Percentiles rank a stretch among this genome's conserved stretches.
phyloP scores from a whole-genome alignment of 2,888 invertebrate species.

The Lissonota sp. region DNA sequence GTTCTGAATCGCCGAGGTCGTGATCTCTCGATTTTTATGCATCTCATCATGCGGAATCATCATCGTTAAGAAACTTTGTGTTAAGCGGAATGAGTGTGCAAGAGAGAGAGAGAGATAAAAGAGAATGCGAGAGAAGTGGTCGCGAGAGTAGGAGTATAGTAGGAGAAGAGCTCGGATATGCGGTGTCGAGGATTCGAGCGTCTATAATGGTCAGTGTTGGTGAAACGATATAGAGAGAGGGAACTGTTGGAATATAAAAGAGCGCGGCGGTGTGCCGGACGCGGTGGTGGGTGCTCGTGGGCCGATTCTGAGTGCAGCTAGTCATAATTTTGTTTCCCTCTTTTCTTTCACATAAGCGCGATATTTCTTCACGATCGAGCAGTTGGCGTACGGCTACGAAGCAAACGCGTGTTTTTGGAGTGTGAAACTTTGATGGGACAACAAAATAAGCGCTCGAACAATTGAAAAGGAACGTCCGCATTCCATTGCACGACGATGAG shows the following conservation, averaged over 20 bases:
- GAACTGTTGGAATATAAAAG: background rate
- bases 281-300: conserved; percentile 21
- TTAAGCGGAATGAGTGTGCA: background rate
- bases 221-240: conserved; percentile 37
- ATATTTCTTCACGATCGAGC: too few species aligned
- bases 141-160: background rate
- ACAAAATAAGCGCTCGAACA: too few species aligned
- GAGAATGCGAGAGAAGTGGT: conserved; percentile 13
- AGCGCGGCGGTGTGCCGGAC: too few species aligned
- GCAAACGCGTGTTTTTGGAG: too few species aligned
- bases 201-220: conserved; percentile 54
- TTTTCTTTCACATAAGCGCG: background rate
- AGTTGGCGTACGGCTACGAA: too few species aligned
- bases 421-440: too few species aligned
- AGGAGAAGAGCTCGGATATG: conserved; percentile 31
- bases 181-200: conserved; percentile 30
- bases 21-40: background rate
- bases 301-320: conserved; percentile 37
- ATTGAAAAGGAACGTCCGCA: conserved; percentile 16
- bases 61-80: conserved; percentile 15
- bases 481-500: conserved; percentile 4
- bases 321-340: background rate
- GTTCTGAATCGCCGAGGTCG: background rate
- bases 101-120: conserved; percentile 9
- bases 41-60: conserved; percentile 34